phyloP scores from a whole-genome alignment of 2,888 invertebrate genomes.

The Icerya purchasi region DNA sequence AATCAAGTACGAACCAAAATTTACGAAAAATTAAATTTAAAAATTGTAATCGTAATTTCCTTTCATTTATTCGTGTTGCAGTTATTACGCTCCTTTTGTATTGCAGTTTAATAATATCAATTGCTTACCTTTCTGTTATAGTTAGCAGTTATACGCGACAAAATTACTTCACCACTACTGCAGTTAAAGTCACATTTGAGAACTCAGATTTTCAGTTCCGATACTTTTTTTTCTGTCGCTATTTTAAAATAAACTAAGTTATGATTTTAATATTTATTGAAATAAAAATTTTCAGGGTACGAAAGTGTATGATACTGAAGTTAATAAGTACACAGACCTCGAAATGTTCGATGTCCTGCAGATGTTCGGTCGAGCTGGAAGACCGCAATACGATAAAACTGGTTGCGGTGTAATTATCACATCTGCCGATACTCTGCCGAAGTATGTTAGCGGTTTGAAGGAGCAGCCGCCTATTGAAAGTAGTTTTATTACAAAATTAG shows the following conservation, averaged over 20 bases:
- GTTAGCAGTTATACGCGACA: no score
- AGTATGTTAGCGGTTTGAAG: conserved; percentile 80
- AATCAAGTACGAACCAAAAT: no score
- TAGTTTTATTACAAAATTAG: conserved; percentile 73
- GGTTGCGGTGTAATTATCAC: conserved; percentile 94
- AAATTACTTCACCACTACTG: no score
- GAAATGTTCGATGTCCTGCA: conserved; percentile 93
- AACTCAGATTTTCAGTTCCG: no score
- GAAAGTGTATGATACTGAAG: conserved; percentile 89
- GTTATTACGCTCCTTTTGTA: no score
- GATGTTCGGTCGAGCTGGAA: conserved; percentile 94
- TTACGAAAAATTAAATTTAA: no score
- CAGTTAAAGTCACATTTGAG: no score
- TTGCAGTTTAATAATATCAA: no score
- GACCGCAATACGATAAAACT: conserved; percentile 88
- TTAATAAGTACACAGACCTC: conserved; percentile 79
- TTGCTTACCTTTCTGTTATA: no score
- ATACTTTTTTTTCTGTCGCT: no score
- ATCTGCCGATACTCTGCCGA: conserved; percentile 67
- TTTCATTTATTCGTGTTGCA: no score
- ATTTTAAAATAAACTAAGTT: background rate
- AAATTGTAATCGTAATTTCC: no score
- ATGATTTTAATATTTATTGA: background rate
- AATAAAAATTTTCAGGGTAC: conserved; percentile 45
- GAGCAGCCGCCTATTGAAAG: conserved; percentile 97